These are phyloP conservation scores for Potamilus streckersoni DNA, from an alignment of 1,140 invertebrate species.

Conservation along the genomic window DNA sequence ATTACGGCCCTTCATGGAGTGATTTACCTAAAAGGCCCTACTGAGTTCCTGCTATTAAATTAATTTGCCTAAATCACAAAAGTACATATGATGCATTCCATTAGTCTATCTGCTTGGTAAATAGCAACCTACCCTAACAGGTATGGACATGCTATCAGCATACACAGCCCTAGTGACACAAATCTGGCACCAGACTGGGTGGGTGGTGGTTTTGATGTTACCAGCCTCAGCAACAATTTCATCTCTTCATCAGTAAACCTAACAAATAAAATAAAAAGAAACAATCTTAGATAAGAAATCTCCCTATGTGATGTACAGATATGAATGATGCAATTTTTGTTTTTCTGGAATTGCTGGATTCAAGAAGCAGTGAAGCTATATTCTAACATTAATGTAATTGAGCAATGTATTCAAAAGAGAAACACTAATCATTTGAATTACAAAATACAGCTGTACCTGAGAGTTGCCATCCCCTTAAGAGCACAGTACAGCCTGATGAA, in stretches of 20 bases:
- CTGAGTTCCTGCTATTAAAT: too few species aligned
- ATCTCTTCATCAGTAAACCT: slow-evolving; percentile 95
- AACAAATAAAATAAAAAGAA: slow-evolving; percentile 10
- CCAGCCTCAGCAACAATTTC: slow-evolving; percentile 81
- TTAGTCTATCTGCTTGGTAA: background rate
- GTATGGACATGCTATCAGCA: slow-evolving; percentile 94
- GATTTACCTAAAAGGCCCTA: too few species aligned
- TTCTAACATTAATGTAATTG: too few species aligned
- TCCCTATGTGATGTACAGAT: too few species aligned
- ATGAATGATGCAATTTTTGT: too few species aligned
- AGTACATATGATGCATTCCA: background rate
- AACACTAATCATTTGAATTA: too few species aligned
- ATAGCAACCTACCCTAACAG: slow-evolving; percentile 74
- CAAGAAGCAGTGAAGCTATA: too few species aligned
- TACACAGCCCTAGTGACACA: slow-evolving; percentile 92
- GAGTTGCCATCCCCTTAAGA: slow-evolving; percentile 88
- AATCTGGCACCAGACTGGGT: slow-evolving; percentile 91
- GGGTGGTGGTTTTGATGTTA: slow-evolving; percentile 90
- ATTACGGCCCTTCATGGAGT: too few species aligned
- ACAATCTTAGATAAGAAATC: too few species aligned
- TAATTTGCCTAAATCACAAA: background rate
- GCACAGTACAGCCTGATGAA: slow-evolving; percentile 90
- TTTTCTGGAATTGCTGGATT: too few species aligned
- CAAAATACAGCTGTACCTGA: slow-evolving; percentile 75
- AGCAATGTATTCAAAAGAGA: too few species aligned